Evolutionary conservation across 2,797 vertebrate genomes (phyloP), one percentile per base, ranked within the genome.

Genomic region (Aeoliscus strigatus): DNA sequence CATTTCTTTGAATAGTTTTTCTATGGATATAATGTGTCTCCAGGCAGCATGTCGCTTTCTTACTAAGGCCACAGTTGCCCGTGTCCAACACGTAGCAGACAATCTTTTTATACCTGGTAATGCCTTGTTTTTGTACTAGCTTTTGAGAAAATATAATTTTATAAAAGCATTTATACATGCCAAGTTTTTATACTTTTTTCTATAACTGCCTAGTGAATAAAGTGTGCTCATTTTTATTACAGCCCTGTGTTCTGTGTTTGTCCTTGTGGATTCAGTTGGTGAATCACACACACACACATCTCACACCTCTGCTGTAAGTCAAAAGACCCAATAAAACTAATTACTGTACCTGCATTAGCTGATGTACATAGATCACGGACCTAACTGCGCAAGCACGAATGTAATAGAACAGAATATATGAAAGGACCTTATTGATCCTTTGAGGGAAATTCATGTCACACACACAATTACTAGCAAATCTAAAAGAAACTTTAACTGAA

Each of bases 161-260:
- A 86, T 37, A 51, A 87, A 82, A 79, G 71, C 70, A 68, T 82
- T 86, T 80, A 66, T 80, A 76, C 56, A 68, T 55, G 70, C 73
- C 71, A 83, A 69, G 79, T 85, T 86, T 86, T 79, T 55, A 77
- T 28, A 53, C 75, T 87, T 84, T 83, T 85, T 89, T 87, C 50
- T 79, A 85, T 90, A n/a, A 92, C 92, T 96, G 93, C 93, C 91
- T 90, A 91, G 88, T 91, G 89, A 96, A 95, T 94, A 97, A 96
- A 97, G 92, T 90, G 90, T 94, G 87, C 75, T 67, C n/a, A 49
- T 79, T 86, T 87, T 86, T 86, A 79, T 66, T 61, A 81, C 42
- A 61, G 17, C 6, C 33, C 27, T 53, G 53, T 89, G 83, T 85
- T 89, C 79, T 80, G 83, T 87, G 86, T 88, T 78, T 37, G 6